Conservation (phyloP, 2,113 vertebrate species). For the Sminthopsis crassicaudata region DNA sequence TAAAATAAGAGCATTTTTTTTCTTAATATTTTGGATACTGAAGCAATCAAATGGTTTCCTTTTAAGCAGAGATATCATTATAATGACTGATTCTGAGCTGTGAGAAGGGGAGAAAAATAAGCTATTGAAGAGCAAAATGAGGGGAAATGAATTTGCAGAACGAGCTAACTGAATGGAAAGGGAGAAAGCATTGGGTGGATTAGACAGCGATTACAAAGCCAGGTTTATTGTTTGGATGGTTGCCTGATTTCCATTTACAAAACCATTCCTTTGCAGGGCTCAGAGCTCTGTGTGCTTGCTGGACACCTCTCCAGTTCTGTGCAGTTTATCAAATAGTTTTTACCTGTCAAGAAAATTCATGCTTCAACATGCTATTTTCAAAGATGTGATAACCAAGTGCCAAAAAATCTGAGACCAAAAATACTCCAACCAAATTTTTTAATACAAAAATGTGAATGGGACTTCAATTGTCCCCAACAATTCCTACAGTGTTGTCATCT, state of each 20-base stretch:
- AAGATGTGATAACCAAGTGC: slow-evolving; percentile 60
- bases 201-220: slow-evolving; percentile 59
- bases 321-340: slow-evolving; percentile 69
- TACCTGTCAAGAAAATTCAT: slow-evolving; percentile 71
- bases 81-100: slow-evolving; percentile 45
- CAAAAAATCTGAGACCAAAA: slow-evolving; percentile 68
- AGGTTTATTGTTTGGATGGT: slow-evolving; percentile 67
- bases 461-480: slow-evolving; percentile 32
- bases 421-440: slow-evolving; percentile 68
- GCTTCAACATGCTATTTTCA: slow-evolving; percentile 63
- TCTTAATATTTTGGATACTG: slow-evolving; percentile 53
- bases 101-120: slow-evolving; percentile 63
- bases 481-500: slow-evolving; percentile 62
- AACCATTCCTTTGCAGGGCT: slow-evolving; percentile 51
- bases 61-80: slow-evolving; percentile 52
- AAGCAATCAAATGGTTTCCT: slow-evolving; percentile 57
- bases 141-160: slow-evolving; percentile 67
- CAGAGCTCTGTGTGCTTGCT: slow-evolving; percentile 61
- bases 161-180: slow-evolving; percentile 63
- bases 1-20: slow-evolving; percentile 45
- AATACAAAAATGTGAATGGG: slow-evolving; percentile 58
- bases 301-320: slow-evolving; percentile 49
- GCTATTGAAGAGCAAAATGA: slow-evolving; percentile 44
- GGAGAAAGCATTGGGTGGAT: slow-evolving; percentile 63
- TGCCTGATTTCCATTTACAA: slow-evolving; percentile 68